Evolutionary conservation across 2,113 vertebrate genomes (phyloP).

Genomic region (Platichthys stellatus): DNA sequence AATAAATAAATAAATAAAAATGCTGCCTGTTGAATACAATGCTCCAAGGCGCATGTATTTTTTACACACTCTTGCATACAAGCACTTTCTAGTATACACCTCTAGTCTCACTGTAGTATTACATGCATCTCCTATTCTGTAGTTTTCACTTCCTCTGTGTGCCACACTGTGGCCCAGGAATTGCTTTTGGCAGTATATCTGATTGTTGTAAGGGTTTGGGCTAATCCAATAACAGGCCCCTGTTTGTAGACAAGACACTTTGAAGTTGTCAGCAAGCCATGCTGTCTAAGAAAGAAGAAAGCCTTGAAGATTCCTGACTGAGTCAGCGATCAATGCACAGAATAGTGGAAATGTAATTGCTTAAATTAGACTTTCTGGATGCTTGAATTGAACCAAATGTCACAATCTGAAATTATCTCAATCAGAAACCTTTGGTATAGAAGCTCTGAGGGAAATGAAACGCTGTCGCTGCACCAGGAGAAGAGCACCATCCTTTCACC

Average conservation of each 20-base stretch:
- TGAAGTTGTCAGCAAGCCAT: constrained; percentile 62
- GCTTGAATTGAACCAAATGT: not conserved
- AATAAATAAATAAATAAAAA: not conserved
- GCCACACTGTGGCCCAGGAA: not conserved
- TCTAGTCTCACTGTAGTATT: not conserved
- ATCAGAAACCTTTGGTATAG: not conserved
- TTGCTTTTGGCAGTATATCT: constrained; percentile 39
- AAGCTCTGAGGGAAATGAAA: not conserved
- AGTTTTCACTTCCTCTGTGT: constrained; percentile 10
- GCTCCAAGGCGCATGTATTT: constrained; percentile 2
- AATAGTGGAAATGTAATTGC: constrained; percentile 37
- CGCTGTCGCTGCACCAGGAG: not conserved
- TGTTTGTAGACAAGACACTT: constrained; percentile 55
- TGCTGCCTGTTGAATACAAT: constrained; percentile 12
- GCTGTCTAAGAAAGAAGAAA: constrained; percentile 50
- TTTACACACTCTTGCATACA: not conserved
- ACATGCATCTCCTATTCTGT: not conserved
- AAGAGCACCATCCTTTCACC: not conserved
- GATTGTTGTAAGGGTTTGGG: constrained; percentile 48
- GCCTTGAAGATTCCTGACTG: constrained; percentile 45
- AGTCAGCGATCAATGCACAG: constrained; percentile 53
- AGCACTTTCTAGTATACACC: not conserved
- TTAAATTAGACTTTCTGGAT: constrained; percentile 24
- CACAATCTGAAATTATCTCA: not conserved
- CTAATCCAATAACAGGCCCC: constrained; percentile 68